phyloP scores from a whole-genome alignment of 1,140 invertebrate species.

The Chymomyza costata region DNA sequence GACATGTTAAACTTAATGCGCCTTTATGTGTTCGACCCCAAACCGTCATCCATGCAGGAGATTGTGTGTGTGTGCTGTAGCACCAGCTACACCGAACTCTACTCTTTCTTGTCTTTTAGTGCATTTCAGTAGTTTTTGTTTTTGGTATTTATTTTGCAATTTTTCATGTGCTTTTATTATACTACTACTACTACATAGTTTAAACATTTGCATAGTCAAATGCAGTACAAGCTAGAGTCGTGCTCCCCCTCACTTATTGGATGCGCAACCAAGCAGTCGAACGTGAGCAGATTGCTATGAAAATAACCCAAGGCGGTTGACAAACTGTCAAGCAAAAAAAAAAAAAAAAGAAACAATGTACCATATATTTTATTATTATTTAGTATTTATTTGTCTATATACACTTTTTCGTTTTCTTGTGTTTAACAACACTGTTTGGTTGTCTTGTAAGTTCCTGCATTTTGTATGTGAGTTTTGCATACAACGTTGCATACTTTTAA shows the following conservation, averaged over 20 bases:
- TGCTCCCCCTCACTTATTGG: conserved; percentile 34
- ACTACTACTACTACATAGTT: too few species aligned
- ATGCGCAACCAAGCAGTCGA: conserved; percentile 14
- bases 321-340: conserved; percentile 6
- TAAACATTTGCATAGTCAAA: too few species aligned
- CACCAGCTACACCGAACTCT: too few species aligned
- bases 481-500: conserved; percentile 40
- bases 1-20: conserved; percentile 71
- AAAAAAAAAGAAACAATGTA: conserved; percentile 3
- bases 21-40: too few species aligned
- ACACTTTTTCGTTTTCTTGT: too few species aligned
- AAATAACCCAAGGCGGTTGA: neutral
- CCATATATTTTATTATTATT: too few species aligned
- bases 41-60: too few species aligned
- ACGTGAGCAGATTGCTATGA: conserved; percentile 44
- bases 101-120: conserved; percentile 47
- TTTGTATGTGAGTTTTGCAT: conserved; percentile 17
- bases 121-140: conserved; percentile 35
- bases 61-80: neutral
- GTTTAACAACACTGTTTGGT: conserved; percentile 7
- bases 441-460: conserved; percentile 23
- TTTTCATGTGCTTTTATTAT: too few species aligned
- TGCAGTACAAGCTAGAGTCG: too few species aligned
- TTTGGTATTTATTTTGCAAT: too few species aligned
- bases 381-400: too few species aligned